Base-by-base conservation (phyloP, 2,888 invertebrate genomes). In the Euphydryas editha region DNA sequence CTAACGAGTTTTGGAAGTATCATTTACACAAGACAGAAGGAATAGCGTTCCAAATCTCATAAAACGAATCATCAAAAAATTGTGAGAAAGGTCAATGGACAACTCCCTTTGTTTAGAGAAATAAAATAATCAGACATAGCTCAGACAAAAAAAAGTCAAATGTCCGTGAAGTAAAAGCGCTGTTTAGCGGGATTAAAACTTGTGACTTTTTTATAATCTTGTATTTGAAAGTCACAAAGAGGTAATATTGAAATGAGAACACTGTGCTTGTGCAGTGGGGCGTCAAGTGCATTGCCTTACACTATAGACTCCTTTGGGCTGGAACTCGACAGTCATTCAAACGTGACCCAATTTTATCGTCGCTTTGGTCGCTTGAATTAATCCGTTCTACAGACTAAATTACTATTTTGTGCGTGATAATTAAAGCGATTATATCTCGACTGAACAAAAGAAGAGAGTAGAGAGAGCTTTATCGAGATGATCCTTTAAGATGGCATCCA, bases 261-360 rank as follows among this genome's bases (percentile, higher is more conserved):
- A 59, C 47, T 61, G 60, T 65, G 59, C 65, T 67, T 46, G 60
- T 10, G 54, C 65, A 65, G 21, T 71, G 69, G 66, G 44, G 54
- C 62, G 60, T 67, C 51, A 63, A 67, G 56, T 63, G 51, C 57
- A 60, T 51, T 37, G 60, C 44, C 65, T 66, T 66, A 60, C 61
- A 21, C 20, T 36, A 15, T 54, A n/a, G 11, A 44, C 5, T 58
- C 37, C 24, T 13, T 51, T 36, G 47, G 15, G 56, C 56, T 49
- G 60, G 1, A 30, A 30, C 39, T 65, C 17, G 37, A 56, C 47
- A 47, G 37, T 49, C 60, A 44, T 64, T 54, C 64, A 64, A 17
- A 64, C 49, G 59, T 64, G 63, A 51, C 49, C 49, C 30, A 42
- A 63, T 51, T 51, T n/a, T 42, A 63, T 24, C 4, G 24, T 20